phyloP scores from a whole-genome alignment of 2,113 vertebrate genomes.

The Pluvialis apricaria region DNA sequence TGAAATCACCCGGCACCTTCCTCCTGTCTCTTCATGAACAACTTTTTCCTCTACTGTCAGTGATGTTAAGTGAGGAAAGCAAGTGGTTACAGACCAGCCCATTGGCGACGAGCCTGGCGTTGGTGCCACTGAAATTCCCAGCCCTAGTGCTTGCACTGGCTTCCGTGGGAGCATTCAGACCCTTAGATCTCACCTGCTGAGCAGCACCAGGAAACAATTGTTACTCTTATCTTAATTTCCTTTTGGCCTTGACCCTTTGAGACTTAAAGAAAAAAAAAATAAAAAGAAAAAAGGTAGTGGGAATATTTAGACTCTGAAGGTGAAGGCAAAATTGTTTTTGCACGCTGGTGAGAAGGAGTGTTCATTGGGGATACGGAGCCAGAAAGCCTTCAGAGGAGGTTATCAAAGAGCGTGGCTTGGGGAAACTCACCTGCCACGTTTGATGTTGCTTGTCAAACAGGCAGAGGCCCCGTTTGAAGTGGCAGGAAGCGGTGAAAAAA shows the following conservation, averaged over 20 bases:
- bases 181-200: neutral
- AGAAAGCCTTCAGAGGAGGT: neutral
- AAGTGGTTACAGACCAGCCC: neutral
- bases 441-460: constrained; percentile 6
- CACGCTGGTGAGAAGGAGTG: neutral
- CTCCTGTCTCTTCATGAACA: neutral
- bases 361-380: neutral
- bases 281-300: neutral
- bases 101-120: neutral
- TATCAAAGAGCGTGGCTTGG: constrained; percentile 26
- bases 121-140: neutral
- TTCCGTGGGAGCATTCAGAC: neutral
- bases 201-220: neutral
- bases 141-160: neutral
- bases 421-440: constrained; percentile 28
- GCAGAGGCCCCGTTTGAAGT: neutral
- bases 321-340: neutral
- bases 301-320: neutral
- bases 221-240: neutral
- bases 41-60: neutral
- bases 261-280: neutral
- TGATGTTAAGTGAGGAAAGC: neutral
- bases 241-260: neutral
- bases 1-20: neutral
- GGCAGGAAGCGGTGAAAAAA: neutral